phyloP scores from a whole-genome alignment of 2,888 invertebrate genomes.

The Tinea trinotella region DNA sequence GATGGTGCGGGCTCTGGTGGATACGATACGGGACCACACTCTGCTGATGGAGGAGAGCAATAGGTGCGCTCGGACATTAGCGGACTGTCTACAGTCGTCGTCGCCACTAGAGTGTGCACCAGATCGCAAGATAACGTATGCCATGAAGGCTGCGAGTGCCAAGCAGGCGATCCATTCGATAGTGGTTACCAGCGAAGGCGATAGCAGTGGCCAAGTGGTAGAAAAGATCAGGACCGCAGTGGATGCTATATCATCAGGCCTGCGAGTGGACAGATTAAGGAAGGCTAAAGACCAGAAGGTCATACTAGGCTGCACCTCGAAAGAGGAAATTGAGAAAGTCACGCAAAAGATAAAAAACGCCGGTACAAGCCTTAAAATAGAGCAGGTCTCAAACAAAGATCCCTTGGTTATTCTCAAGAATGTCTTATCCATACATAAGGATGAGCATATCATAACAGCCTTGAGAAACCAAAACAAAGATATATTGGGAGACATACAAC shows the following conservation, averaged over 20 bases:
- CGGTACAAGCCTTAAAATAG: constrained; percentile 17
- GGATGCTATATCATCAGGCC: too few species aligned
- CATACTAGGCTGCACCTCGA: background rate
- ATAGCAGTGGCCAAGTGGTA: too few species aligned
- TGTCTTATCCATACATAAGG: constrained; percentile 19
- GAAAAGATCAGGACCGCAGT: too few species aligned
- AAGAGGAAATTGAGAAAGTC: constrained; percentile 19
- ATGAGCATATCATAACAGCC: constrained; percentile 15
- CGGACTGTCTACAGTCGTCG: constrained; percentile 20
- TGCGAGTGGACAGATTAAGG: too few species aligned
- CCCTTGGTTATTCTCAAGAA: constrained; percentile 22
- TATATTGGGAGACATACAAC: too few species aligned
- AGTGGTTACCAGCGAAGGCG: too few species aligned
- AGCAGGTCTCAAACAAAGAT: constrained; percentile 23
- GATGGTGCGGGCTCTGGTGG: background rate
- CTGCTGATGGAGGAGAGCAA: constrained; percentile 8
- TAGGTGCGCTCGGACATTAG: background rate
- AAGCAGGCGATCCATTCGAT: background rate
- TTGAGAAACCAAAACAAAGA: constrained; percentile 14
- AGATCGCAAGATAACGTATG: too few species aligned
- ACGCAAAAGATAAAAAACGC: constrained; percentile 19
- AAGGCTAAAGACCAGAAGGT: constrained; percentile 22
- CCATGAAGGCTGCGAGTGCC: background rate
- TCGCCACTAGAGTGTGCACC: too few species aligned
- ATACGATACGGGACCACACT: background rate